Conservation (phyloP, 2,797 vertebrate genomes). For the Xiphophorus birchmanni region DNA sequence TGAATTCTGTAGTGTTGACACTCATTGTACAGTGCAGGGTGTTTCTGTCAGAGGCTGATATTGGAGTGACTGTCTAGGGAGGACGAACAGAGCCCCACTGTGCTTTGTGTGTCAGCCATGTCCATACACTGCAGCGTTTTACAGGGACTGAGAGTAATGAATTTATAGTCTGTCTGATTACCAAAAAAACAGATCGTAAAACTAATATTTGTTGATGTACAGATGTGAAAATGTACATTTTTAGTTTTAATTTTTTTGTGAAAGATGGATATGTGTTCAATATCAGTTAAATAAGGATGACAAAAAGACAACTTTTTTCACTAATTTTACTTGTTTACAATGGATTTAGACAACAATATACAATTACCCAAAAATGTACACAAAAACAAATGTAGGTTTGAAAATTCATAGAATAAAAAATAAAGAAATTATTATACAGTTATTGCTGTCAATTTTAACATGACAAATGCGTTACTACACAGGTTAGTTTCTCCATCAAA, state of each 20-base stretch:
- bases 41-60: constrained; percentile 24
- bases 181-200: neutral
- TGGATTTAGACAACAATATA: neutral
- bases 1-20: constrained; percentile 33
- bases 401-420: neutral
- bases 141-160: constrained; percentile 3
- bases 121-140: constrained; percentile 32
- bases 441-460: neutral
- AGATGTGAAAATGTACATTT: neutral
- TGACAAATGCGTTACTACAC: neutral
- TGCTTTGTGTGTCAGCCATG: constrained; percentile 39
- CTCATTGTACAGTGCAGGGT: constrained; percentile 25
- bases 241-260: neutral
- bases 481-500: neutral
- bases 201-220: neutral
- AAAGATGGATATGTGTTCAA: neutral
- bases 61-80: constrained; percentile 40
- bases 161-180: neutral
- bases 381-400: neutral
- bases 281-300: neutral
- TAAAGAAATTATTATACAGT: neutral
- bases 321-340: neutral
- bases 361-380: neutral
- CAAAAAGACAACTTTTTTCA: neutral
- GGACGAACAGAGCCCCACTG: constrained; percentile 39